These are phyloP conservation scores for Agrotis ipsilon DNA, from an alignment of 2,888 invertebrate species.

Conservation along the genomic window DNA sequence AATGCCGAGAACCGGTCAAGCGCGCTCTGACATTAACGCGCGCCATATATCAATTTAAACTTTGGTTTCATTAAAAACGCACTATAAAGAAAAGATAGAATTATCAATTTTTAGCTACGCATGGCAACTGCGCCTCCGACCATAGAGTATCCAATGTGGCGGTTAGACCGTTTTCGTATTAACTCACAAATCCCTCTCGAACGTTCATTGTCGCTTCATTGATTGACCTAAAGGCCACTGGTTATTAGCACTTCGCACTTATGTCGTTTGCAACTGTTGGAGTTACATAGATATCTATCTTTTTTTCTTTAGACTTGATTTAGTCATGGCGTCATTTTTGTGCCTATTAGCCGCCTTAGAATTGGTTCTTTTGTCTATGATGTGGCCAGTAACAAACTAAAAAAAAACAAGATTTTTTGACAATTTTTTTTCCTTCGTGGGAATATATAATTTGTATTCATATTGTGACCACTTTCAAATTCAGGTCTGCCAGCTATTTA, in stretches of 20 bases:
- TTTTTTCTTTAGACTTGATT: background rate
- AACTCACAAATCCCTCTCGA: conserved; percentile 22
- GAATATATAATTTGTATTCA: too few relatives aligned
- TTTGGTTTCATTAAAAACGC: conserved; percentile 45
- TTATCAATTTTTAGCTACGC: background rate
- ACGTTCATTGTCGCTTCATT: conserved; percentile 26
- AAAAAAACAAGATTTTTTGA: too few relatives aligned
- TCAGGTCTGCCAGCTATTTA: too few relatives aligned
- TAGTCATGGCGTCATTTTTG: background rate
- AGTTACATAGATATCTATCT: background rate
- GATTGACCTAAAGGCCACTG: conserved; percentile 25
- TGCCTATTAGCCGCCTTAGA: background rate
- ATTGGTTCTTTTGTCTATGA: background rate
- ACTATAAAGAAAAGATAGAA: background rate
- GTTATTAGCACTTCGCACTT: conserved; percentile 15
- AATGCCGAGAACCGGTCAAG: conserved; percentile 69
- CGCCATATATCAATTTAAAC: conserved; percentile 49
- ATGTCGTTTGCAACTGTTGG: background rate
- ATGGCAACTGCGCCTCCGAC: background rate
- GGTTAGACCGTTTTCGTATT: conserved; percentile 4
- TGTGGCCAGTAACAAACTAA: too few relatives aligned
- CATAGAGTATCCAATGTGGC: background rate
- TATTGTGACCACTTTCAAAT: too few relatives aligned
- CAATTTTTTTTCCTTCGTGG: too few relatives aligned
- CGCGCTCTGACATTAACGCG: conserved; percentile 57